Conservation (phyloP, 2,113 vertebrate species). For the Psophia crepitans region DNA sequence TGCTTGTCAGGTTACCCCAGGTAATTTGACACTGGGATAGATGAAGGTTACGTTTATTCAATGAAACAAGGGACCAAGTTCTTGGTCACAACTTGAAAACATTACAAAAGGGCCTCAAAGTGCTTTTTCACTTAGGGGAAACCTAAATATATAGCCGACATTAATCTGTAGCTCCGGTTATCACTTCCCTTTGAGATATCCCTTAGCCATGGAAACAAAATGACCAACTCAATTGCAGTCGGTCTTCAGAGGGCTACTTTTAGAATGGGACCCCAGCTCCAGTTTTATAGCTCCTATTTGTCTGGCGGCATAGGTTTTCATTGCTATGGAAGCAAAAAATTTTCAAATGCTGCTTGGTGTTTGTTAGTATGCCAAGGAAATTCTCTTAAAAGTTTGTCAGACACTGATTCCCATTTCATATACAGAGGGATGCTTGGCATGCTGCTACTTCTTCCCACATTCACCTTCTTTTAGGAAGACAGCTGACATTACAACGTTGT, state of each 20-base stretch:
- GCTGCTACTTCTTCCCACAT: slow-evolving; percentile 20
- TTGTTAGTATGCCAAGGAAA: background rate
- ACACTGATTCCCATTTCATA: background rate
- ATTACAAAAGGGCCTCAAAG: background rate
- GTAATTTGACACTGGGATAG: background rate
- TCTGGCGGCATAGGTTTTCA: background rate
- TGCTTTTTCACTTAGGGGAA: background rate
- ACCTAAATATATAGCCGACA: background rate
- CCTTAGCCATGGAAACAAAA: slow-evolving; percentile 4
- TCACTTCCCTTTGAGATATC: slow-evolving; percentile 1
- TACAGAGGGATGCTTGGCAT: background rate
- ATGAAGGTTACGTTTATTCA: background rate
- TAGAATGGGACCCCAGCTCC: background rate
- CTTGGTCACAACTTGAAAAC: background rate
- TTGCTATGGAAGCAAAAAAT: slow-evolving; percentile 31
- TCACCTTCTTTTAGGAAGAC: slow-evolving; percentile 18
- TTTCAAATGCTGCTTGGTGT: background rate
- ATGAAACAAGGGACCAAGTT: background rate
- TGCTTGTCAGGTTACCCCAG: background rate
- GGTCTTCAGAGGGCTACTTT: background rate
- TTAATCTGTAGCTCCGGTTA: background rate
- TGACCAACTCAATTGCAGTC: background rate
- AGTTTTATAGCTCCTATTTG: slow-evolving; percentile 17
- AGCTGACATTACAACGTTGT: background rate
- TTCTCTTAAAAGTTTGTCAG: background rate